A percentile compares a stretch with the other conserved stretches of the same genome.
Conservation (phyloP, 2,113 vertebrate species). For the Myrmecobius fasciatus region DNA sequence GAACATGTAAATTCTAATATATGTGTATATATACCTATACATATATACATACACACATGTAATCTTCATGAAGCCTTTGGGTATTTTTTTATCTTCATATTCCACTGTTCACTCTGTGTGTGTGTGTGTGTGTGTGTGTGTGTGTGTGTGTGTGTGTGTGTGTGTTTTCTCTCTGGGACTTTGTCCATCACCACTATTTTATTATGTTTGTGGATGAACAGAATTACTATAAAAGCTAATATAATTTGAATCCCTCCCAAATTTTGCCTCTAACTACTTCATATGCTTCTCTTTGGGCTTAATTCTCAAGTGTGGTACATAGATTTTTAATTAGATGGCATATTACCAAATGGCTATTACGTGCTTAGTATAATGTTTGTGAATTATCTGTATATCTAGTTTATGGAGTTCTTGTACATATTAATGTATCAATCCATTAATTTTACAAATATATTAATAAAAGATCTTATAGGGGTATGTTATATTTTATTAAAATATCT, state of each 20-base stretch:
- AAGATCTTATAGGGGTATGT: neutral
- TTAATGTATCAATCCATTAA: neutral
- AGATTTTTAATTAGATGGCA: conserved; percentile 48
- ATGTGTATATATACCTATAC: neutral
- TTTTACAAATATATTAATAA: conserved; percentile 9
- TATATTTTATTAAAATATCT: neutral
- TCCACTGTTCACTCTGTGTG: no score
- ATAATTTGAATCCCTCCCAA: neutral
- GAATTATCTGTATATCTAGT: neutral
- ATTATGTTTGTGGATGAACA: conserved; percentile 31
- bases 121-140: no score
- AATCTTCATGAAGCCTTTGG: neutral
- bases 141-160: no score
- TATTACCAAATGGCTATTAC: conserved; percentile 17
- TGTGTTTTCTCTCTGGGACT: conserved; percentile 4
- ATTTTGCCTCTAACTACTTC: conserved; percentile 9
- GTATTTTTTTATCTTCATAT: neutral
- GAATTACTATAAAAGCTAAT: conserved; percentile 25
- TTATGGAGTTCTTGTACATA: neutral
- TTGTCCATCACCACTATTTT: neutral
- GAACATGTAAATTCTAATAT: neutral
- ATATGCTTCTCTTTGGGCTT: conserved; percentile 43
- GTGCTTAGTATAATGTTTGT: neutral
- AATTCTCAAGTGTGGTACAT: neutral
- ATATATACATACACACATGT: neutral